Percentiles rank a stretch among this genome's conserved stretches.
These are phyloP conservation scores for Montipora capricornis DNA, from an alignment of 64 coral and sea anemone species.

Conservation along the genomic window DNA sequence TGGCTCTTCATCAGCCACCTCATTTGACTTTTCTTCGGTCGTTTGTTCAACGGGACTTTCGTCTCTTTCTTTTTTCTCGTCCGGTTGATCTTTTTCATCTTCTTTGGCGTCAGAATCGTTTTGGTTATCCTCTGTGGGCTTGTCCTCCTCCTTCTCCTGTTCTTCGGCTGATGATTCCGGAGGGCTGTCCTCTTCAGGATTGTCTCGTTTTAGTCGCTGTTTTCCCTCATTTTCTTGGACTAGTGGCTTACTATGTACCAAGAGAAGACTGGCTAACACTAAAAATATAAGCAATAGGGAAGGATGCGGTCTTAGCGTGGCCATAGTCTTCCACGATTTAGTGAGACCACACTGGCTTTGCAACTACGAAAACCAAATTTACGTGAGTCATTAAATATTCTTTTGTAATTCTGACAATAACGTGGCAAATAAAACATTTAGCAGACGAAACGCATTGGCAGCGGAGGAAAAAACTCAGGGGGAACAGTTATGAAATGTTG, in stretches of 20 bases:
- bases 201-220: conserved; percentile 57
- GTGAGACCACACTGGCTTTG: conserved; percentile 25
- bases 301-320: conserved; percentile 73
- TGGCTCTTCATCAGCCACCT: conserved; percentile 22
- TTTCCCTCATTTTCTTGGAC: conserved; percentile 68
- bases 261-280: conserved; percentile 35
- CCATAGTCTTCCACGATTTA: conserved; percentile 74
- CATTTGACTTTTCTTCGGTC: background rate
- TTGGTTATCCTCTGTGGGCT: conserved; percentile 54
- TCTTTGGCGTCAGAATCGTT: conserved; percentile 17
- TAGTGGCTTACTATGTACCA: conserved; percentile 74
- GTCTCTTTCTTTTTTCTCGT: conserved; percentile 9
- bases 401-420: conserved; percentile 81
- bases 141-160: conserved; percentile 57
- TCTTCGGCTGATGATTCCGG: conserved; percentile 40
- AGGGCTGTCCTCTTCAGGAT: conserved; percentile 39
- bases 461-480: background rate
- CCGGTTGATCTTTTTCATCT: background rate
- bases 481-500: too few species aligned
- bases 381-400: conserved; percentile 95
- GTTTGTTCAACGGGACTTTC: conserved; percentile 16
- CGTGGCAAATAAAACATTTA: conserved; percentile 97
- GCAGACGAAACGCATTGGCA: background rate
- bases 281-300: conserved; percentile 52
- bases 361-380: conserved; percentile 43